Evolutionary conservation across 2,113 vertebrate species (phyloP).

Genomic region (Oncorhynchus tshawytscha): DNA sequence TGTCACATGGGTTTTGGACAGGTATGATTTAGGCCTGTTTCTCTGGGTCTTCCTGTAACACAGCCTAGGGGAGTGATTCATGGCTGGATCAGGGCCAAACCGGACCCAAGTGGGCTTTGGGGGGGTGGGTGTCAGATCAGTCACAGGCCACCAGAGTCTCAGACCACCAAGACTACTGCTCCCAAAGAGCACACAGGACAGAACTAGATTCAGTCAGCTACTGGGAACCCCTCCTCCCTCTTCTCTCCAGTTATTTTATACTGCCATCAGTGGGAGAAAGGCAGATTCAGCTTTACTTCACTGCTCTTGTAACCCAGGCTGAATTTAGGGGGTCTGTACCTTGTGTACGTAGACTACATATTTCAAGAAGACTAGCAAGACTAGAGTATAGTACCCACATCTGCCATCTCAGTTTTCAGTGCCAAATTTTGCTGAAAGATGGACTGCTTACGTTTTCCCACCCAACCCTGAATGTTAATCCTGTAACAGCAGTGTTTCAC

Average conservation of each 20-base stretch:
- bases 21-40: slow-evolving; percentile 50
- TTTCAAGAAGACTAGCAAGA: not conserved
- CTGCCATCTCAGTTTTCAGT: slow-evolving; percentile 9
- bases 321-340: slow-evolving; percentile 41
- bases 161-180: slow-evolving; percentile 50
- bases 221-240: not conserved
- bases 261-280: slow-evolving; percentile 12
- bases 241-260: not conserved
- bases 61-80: slow-evolving; percentile 35
- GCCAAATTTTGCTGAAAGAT: slow-evolving; percentile 6
- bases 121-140: slow-evolving; percentile 7
- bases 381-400: not conserved
- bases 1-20: slow-evolving; percentile 21
- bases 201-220: not conserved
- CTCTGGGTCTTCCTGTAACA: slow-evolving; percentile 16
- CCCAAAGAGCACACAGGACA: slow-evolving; percentile 3
- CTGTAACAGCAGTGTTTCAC: slow-evolving; percentile 34
- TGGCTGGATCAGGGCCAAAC: slow-evolving; percentile 17
- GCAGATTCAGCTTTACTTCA: slow-evolving; percentile 51
- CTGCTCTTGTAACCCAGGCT: slow-evolving; percentile 37
- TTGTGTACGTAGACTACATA: not conserved
- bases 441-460: not conserved
- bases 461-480: slow-evolving; percentile 9
- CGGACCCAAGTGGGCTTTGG: slow-evolving; percentile 6
- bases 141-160: slow-evolving; percentile 33